Evolutionary conservation across 2,797 vertebrate species (phyloP).

Genomic region (Podargus strigoides): DNA sequence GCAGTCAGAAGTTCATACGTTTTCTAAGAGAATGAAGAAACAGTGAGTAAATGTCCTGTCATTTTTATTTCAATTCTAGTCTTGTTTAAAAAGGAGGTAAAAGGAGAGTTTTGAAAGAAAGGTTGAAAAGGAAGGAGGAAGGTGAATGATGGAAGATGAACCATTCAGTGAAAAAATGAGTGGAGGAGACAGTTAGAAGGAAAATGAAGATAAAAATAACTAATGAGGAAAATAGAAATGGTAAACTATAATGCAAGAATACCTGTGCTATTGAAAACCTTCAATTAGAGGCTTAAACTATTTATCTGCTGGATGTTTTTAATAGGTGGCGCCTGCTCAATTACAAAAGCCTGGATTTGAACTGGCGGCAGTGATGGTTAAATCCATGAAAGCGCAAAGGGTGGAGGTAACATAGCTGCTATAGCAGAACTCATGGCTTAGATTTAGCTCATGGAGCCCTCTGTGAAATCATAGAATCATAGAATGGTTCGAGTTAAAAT

Average conservation of each 20-base stretch:
- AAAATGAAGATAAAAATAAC: background rate
- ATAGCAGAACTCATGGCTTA: background rate
- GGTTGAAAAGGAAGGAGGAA: background rate
- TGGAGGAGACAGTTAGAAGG: background rate
- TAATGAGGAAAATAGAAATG: background rate
- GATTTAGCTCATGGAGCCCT: background rate
- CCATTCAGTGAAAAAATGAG: background rate
- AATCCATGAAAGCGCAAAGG: background rate
- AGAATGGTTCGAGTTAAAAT: too few relatives aligned
- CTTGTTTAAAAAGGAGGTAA: background rate
- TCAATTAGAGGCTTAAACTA: background rate
- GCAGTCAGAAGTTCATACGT: background rate
- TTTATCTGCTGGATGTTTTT: background rate
- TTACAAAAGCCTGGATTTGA: background rate
- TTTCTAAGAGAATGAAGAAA: background rate
- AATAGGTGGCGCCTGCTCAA: background rate
- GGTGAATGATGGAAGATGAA: background rate
- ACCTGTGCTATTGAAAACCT: background rate
- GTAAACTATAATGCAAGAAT: background rate
- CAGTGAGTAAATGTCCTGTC: background rate
- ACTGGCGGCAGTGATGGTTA: background rate
- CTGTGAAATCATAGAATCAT: too few relatives aligned
- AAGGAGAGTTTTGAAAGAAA: background rate
- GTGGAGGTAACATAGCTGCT: background rate
- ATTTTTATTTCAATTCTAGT: background rate